These are phyloP conservation scores for Metacarcinus magister DNA, from an alignment of 2,888 invertebrate genomes.

Conservation along the genomic window DNA sequence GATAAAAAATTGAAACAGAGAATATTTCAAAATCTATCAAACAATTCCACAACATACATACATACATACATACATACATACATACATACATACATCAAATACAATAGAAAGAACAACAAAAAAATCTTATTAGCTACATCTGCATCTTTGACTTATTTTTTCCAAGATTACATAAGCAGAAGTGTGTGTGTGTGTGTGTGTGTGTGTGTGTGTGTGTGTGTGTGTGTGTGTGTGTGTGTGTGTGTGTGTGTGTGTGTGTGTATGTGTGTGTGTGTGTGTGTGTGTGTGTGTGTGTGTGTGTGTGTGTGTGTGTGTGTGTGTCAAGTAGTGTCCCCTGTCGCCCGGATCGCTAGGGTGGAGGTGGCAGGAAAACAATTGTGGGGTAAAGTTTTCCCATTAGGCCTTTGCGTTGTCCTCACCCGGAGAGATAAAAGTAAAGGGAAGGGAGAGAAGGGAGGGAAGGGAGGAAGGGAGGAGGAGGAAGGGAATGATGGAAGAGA, in stretches of 20 bases:
- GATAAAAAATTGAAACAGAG: background rate
- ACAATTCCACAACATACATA: no score
- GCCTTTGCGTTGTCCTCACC: conserved; percentile 29
- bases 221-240: no score
- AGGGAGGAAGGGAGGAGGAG: background rate
- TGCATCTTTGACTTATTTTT: no score
- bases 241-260: no score
- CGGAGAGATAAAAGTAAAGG: background rate
- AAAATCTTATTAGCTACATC: no score
- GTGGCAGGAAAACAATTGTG: conserved; percentile 48
- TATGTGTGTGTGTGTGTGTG: background rate
- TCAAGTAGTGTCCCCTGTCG: background rate
- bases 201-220: no score
- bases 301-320: conserved; percentile 11
- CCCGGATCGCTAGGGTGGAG: background rate
- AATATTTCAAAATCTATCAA: no score
- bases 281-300: conserved; percentile 10
- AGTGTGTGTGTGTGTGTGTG: no score
- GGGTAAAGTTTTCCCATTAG: conserved; percentile 60
- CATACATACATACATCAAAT: no score
- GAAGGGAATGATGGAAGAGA: background rate
- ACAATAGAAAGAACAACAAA: no score
- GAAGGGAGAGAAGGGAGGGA: background rate
- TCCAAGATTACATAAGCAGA: no score
- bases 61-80: no score